Evolutionary conservation across 1,140 invertebrate species (phyloP).

Genomic region (Drosophila rhopaloa): DNA sequence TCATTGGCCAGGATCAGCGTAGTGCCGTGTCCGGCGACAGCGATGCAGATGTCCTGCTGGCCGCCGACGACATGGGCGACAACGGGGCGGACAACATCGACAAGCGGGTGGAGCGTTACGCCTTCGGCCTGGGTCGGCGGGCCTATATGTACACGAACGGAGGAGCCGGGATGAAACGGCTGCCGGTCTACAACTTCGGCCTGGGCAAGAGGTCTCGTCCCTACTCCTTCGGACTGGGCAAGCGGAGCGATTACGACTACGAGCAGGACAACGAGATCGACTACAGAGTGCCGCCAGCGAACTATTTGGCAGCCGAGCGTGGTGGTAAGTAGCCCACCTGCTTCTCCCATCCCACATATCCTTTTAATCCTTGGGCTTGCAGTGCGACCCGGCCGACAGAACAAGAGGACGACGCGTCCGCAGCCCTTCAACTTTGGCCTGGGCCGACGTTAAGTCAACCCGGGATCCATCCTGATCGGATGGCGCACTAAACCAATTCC

Average conservation of each 20-base stretch:
- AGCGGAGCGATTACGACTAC: constrained; percentile 74
- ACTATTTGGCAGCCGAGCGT: constrained; percentile 42
- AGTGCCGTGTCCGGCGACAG: constrained; percentile 33
- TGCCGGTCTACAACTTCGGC: constrained; percentile 83
- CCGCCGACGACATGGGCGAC: constrained; percentile 38
- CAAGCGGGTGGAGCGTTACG: constrained; percentile 75
- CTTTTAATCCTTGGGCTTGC: constrained; percentile 1
- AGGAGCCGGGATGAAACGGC: constrained; percentile 73
- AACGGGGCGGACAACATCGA: constrained; percentile 68
- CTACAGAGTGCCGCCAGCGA: constrained; percentile 53
- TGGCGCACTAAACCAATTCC: constrained; percentile 44
- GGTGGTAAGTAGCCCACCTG: constrained; percentile 16
- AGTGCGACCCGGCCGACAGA: constrained; percentile 50
- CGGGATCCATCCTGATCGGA: not conserved
- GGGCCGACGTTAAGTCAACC: constrained; percentile 67
- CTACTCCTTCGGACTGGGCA: constrained; percentile 83
- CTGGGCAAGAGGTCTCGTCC: constrained; percentile 81
- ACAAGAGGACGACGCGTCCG: constrained; percentile 67
- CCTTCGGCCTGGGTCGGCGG: constrained; percentile 76
- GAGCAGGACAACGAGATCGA: constrained; percentile 65
- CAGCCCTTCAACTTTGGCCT: constrained; percentile 76
- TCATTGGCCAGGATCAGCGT: constrained; percentile 48
- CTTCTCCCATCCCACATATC: too few relatives aligned
- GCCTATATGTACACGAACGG: constrained; percentile 82
- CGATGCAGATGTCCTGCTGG: constrained; percentile 43